Evolutionary conservation across 2,113 vertebrate genomes (phyloP), one percentile per base, ranked within the genome.

Genomic region (Equus przewalskii): DNA sequence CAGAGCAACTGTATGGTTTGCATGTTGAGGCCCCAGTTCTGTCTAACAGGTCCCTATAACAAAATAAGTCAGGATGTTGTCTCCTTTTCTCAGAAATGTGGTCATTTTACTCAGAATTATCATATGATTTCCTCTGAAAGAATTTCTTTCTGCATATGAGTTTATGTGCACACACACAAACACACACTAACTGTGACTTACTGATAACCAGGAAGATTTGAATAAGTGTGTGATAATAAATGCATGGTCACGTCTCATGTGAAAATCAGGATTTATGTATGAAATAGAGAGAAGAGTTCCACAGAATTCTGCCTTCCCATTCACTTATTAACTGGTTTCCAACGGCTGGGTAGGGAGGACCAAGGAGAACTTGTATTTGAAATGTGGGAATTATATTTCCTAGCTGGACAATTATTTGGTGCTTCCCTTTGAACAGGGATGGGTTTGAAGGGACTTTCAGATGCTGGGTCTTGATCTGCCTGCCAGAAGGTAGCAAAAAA

Each of bases 251-350:
- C 13, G 76, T 65, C 26, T 96, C 75, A 51, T 41, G 24, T 91
- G 30, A 96, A 96, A 97, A 73, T 91, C 21, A 64, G 16, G 3
- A 92, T 84, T 95, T 93, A 72, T 72, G 19, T 70, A 88, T 73
- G 22, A 95, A 96, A 46, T 54, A 58, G 75, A 72, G 65, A 92
- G 44, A 92, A 60, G 64, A 46, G 54, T 89, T 67, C 72, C 64
- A 86, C 7, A 54, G 62, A 91, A 96, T 82, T 94, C 83, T 95
- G 15, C 58, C 93, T 93, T 89, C 73, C 54, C 26, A 5, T 78
- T 78, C 51, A 87, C 93, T 89, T 81, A 41, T 93, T 96, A 65
- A 94, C 67, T 86, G 30, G 7, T 84, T 91, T 97, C 72, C 46
- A 28, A 94, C 5, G 36, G 26, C 36, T 51, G 12, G 4, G 28